These are phyloP conservation scores for Oreochromis spilurus DNA, from an alignment of 2,113 vertebrate species.

Conservation along the genomic window DNA sequence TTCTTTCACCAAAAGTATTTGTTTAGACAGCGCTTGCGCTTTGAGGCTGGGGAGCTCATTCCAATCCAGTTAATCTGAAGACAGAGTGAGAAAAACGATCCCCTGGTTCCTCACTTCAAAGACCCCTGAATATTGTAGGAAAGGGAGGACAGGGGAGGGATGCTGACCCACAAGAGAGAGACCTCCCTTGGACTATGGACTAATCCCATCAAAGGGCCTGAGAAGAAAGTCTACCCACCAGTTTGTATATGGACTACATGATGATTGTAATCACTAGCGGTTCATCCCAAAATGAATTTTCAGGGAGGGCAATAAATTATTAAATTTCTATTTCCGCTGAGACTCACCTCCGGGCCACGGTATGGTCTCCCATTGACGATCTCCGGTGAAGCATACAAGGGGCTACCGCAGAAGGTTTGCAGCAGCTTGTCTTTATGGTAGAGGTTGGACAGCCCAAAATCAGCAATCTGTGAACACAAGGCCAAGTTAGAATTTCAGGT, in stretches of 20 bases:
- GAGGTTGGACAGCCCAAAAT: conserved; percentile 96
- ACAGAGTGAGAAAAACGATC: conserved; percentile 35
- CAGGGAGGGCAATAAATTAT: not conserved
- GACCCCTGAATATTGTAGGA: not conserved
- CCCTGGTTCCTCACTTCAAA: conserved; percentile 64
- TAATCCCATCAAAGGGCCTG: conserved; percentile 59
- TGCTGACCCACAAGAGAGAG: conserved; percentile 27
- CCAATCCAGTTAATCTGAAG: conserved; percentile 39
- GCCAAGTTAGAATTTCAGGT: not conserved
- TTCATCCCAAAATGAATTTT: not conserved
- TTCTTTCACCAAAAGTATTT: conserved; percentile 42
- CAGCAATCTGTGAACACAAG: conserved; percentile 83
- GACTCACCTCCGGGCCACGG: conserved; percentile 87
- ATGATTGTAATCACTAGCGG: not conserved
- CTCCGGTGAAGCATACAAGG: conserved; percentile 95
- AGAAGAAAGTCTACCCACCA: conserved; percentile 10
- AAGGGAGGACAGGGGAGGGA: conserved; percentile 26
- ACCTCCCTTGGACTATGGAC: conserved; percentile 19
- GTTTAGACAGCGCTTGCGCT: conserved; percentile 23
- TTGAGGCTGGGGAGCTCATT: conserved; percentile 43
- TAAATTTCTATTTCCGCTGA: not conserved
- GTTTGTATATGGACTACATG: not conserved
- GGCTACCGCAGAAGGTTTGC: conserved; percentile 96
- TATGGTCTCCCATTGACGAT: conserved; percentile 98
- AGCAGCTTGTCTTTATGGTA: conserved; percentile 96